Evolutionary conservation across 2,888 invertebrate genomes (phyloP), one percentile per base, ranked within the genome.

Genomic region (Oscheius sp.): DNA sequence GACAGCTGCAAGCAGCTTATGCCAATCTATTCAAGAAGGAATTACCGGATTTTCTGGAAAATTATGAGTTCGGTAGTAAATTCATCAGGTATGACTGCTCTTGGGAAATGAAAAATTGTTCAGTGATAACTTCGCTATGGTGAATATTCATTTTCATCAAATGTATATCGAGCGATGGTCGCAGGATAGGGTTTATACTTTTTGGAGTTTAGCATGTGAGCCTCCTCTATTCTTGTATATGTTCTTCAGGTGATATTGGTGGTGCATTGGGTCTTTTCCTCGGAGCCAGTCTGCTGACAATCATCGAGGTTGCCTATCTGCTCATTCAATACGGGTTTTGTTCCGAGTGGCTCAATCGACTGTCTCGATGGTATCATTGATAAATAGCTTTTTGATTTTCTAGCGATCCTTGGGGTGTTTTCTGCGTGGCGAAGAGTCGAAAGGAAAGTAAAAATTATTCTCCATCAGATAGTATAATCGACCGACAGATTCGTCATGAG

Each of bases 61-160:
- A 82, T 32, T 84, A 84, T 54, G 81, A 82, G 17, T 85, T 85
- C 57, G 85, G 83, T 2, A 63, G 71, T 6, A 83, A 82, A 67
- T 85, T 85, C 62, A 80, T 82, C n/a, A 75, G 76, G 82, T 83
- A 22, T 1, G 32, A 12, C 22, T 2, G 26, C 30, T 41, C 24
- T 44, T 44, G 17, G 30, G 17, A 17, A 22, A 12, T 0, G 38
- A 8, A 33, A 51, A 47, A 50, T 12, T 32, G 62, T 80, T 63
- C 20, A 84, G 82, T 33, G 85, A 85, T 56, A 85, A 85, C 70
- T 85, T 85, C 47, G 85, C 85, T 1, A 81, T 82, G 77, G 83
- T 85, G 14, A 85, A 85, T 62, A 79, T 85, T 6, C 85, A 80
- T 67, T 67, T 85, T 17, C 85, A 84, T 68, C 81, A 84, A 71